Evolutionary conservation across 2,888 invertebrate genomes (phyloP).

Genomic region (Euplagia quadripunctaria): DNA sequence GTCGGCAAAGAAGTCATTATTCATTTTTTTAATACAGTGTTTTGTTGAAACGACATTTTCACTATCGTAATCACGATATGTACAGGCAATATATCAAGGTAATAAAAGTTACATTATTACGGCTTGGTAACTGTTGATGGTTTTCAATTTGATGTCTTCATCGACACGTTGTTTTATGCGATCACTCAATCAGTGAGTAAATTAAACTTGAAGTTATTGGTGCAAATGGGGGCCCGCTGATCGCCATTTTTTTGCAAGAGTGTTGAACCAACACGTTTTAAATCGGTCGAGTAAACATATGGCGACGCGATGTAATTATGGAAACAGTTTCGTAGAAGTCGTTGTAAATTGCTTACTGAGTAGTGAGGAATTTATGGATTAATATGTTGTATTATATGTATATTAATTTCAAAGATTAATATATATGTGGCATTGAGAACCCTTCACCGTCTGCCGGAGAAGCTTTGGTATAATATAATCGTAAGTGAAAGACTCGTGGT

Average conservation of each 20-base stretch:
- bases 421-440: background rate
- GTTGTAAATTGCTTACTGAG: slow-evolving; percentile 6
- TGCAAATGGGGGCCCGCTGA: slow-evolving; percentile 54
- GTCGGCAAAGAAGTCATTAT: slow-evolving; percentile 85
- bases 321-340: slow-evolving; percentile 16
- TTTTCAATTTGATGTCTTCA: slow-evolving; percentile 85
- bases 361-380: background rate
- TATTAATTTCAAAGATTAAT: background rate
- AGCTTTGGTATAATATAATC: background rate
- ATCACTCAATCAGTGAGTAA: slow-evolving; percentile 59
- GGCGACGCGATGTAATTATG: slow-evolving; percentile 29
- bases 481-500: no score
- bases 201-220: slow-evolving; percentile 54
- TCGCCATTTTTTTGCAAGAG: slow-evolving; percentile 47
- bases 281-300: slow-evolving; percentile 40
- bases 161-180: slow-evolving; percentile 59
- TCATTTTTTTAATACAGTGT: slow-evolving; percentile 87
- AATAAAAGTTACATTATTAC: slow-evolving; percentile 79
- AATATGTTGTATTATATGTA: background rate
- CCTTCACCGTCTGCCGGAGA: background rate
- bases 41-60: slow-evolving; percentile 87
- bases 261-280: slow-evolving; percentile 46
- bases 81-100: slow-evolving; percentile 83
- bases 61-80: slow-evolving; percentile 85
- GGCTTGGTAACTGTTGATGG: slow-evolving; percentile 72